Percentiles rank a stretch among this genome's conserved stretches.
Conservation (phyloP, 2,888 invertebrate genomes). For the Psylliodes chrysocephalus region DNA sequence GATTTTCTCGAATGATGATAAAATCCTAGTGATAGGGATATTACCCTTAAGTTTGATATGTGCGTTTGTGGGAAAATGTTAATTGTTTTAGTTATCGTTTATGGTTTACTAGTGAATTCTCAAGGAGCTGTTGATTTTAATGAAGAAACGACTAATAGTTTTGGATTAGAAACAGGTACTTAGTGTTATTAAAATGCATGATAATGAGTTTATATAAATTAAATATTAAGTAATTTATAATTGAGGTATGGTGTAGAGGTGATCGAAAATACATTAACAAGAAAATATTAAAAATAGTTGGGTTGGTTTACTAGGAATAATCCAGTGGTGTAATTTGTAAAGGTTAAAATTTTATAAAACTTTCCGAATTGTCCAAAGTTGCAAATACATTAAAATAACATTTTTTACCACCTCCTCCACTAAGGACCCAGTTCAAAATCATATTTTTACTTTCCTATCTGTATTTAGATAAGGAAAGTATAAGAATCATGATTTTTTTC, state of each 20-base stretch:
- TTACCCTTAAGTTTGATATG: not conserved
- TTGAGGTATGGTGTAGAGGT: not conserved
- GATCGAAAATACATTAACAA: too few species aligned
- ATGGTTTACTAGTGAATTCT: constrained; percentile 10
- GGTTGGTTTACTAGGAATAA: not conserved
- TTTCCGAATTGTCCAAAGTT: too few species aligned
- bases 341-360: not conserved
- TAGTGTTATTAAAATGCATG: not conserved
- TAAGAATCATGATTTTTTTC: too few species aligned
- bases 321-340: not conserved
- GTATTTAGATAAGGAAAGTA: too few species aligned
- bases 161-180: constrained; percentile 21
- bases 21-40: not conserved
- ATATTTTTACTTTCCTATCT: too few species aligned
- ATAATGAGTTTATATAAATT: not conserved
- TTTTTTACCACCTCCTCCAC: too few species aligned
- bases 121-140: not conserved
- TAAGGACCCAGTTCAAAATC: too few species aligned
- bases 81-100: constrained; percentile 10
- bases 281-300: not conserved
- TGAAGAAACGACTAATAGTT: constrained; percentile 8
- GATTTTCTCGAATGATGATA: not conserved
- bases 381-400: too few species aligned
- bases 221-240: too few species aligned
- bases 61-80: constrained; percentile 1